A percentile compares a stretch with the other conserved stretches of the same genome.
Conservation (phyloP, 2,797 vertebrate genomes). For the Acipenser transmontanus region DNA sequence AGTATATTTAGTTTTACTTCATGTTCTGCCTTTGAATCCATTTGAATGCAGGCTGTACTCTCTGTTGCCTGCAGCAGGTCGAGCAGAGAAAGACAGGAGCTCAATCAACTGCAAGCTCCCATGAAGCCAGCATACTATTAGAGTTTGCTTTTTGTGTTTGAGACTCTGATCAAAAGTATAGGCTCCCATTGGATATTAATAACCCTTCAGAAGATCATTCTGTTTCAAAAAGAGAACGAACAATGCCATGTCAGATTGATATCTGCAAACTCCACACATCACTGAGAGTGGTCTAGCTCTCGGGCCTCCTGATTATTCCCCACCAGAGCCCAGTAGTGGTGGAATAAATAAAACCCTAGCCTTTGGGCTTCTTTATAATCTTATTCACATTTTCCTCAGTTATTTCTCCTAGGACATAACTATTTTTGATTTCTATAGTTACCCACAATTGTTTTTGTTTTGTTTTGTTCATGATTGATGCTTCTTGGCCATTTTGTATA, state of each 20-base stretch:
- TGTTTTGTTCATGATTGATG: slow-evolving; percentile 5
- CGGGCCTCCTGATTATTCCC: background rate
- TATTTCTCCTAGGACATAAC: background rate
- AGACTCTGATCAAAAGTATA: background rate
- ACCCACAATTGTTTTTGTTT: background rate
- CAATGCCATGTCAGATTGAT: background rate
- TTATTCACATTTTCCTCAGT: slow-evolving; percentile 9
- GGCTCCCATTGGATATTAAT: background rate
- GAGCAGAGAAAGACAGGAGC: too few relatives aligned
- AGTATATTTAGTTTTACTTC: too few relatives aligned
- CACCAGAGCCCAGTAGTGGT: background rate
- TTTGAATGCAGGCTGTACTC: too few relatives aligned
- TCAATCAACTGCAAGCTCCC: too few relatives aligned
- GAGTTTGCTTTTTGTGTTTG: background rate
- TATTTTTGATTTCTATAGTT: slow-evolving; percentile 5
- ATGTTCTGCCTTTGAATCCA: too few relatives aligned
- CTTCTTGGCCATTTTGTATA: slow-evolving; percentile 5
- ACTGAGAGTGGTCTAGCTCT: background rate
- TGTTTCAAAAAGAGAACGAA: background rate
- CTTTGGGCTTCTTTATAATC: slow-evolving; percentile 1
- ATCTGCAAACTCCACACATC: background rate
- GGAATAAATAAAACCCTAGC: slow-evolving; percentile 3
- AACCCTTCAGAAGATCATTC: background rate
- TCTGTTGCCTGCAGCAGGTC: too few relatives aligned
- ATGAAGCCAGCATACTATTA: background rate